phyloP scores from a whole-genome alignment of 2,888 invertebrate genomes.

The Bruchidius siliquastri region DNA sequence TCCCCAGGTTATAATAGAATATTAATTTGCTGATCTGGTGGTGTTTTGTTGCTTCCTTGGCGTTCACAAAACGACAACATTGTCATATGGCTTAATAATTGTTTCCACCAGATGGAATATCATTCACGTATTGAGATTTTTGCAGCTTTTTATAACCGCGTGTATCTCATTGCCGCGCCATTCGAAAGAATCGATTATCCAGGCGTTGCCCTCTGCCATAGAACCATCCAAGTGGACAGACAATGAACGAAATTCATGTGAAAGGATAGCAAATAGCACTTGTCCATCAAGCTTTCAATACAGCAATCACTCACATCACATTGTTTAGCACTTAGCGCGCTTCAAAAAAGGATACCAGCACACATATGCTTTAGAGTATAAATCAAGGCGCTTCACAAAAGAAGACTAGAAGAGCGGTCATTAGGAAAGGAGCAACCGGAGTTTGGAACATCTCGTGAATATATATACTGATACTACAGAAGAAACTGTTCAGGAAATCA shows the following conservation, averaged over 20 bases:
- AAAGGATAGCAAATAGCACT: background rate
- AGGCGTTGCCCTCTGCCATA: background rate
- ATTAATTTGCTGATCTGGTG: too few relatives aligned
- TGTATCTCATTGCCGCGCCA: background rate
- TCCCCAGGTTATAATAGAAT: too few relatives aligned
- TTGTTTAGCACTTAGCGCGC: background rate
- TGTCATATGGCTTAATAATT: too few relatives aligned
- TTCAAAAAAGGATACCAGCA: background rate
- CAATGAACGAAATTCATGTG: background rate
- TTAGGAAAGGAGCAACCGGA: background rate
- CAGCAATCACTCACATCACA: background rate
- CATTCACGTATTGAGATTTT: background rate
- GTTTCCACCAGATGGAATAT: too few relatives aligned
- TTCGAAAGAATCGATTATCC: background rate
- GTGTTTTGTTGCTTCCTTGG: too few relatives aligned
- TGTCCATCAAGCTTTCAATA: background rate
- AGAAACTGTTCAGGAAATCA: too few relatives aligned
- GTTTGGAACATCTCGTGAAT: background rate
- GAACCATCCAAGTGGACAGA: background rate
- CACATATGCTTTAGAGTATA: background rate
- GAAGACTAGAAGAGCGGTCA: background rate
- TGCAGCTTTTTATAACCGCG: background rate
- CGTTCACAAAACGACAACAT: too few relatives aligned
- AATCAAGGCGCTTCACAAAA: background rate
- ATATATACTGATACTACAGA: background rate